Conservation (phyloP, 2,113 vertebrate genomes). For the Zapornia atra region DNA sequence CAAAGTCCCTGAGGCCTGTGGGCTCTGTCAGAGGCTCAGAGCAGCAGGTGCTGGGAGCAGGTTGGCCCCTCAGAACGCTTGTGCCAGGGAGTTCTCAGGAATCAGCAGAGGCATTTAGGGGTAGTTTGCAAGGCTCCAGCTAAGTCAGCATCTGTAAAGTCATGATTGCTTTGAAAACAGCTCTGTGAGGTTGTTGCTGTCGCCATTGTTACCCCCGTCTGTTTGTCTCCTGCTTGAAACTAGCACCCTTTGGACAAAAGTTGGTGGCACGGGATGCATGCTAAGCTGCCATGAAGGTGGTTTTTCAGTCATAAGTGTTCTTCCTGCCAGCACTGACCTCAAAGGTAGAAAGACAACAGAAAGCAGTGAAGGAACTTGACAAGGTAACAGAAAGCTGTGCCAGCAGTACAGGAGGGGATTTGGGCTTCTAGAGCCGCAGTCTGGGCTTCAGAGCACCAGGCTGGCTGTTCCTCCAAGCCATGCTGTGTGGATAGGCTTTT, state of each 20-base stretch:
- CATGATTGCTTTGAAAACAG: not conserved
- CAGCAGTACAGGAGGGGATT: not conserved
- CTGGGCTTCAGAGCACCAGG: not conserved
- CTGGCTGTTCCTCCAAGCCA: not conserved
- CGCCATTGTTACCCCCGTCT: not conserved
- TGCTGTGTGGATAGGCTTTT: not conserved
- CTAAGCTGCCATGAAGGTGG: not conserved
- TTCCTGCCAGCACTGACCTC: not conserved
- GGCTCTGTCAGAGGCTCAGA: not conserved
- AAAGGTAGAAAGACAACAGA: not conserved
- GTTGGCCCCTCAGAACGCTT: not conserved
- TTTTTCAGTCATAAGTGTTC: not conserved
- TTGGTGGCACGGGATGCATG: not conserved
- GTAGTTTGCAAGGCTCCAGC: not conserved
- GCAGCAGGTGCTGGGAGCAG: rapidly evolving
- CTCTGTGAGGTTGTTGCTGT: not conserved
- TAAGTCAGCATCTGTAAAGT: not conserved
- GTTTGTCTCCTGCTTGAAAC: not conserved
- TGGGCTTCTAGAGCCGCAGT: not conserved
- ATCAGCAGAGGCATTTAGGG: rapidly evolving
- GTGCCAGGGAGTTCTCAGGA: not conserved
- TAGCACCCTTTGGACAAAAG: not conserved
- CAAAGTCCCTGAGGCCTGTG: rapidly evolving
- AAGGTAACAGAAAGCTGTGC: not conserved
- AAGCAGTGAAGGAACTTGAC: not conserved